Evolutionary conservation across 2,888 invertebrate species (phyloP).

Genomic region (Phortica okadai): DNA sequence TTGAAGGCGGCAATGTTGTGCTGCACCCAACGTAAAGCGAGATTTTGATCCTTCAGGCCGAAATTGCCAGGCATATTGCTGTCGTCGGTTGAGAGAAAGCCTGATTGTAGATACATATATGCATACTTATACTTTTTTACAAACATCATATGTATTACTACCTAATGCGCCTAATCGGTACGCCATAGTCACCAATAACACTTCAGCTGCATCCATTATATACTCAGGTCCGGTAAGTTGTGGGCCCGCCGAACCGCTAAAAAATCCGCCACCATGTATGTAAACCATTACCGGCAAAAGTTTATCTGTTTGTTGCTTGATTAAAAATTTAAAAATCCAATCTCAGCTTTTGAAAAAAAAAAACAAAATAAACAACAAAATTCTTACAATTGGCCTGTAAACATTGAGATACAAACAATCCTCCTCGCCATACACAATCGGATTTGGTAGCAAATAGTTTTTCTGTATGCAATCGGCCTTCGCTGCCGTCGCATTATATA

Average conservation of each 20-base stretch:
- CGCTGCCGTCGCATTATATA: constrained; percentile 71
- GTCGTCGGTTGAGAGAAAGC: constrained; percentile 77
- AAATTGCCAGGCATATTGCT: constrained; percentile 77
- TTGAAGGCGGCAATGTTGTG: constrained; percentile 76
- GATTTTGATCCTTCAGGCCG: constrained; percentile 78
- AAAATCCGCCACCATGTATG: constrained; percentile 78
- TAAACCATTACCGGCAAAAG: constrained; percentile 78
- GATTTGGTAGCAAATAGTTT: constrained; percentile 75
- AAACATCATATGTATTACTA: constrained; percentile 40
- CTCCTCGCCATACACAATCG: constrained; percentile 76
- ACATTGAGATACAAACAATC: constrained; percentile 79
- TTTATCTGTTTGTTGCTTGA: neutral
- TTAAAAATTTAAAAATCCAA: neutral
- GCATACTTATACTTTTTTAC: neutral
- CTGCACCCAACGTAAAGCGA: constrained; percentile 77
- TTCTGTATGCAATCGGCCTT: constrained; percentile 77
- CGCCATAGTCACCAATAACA: constrained; percentile 77
- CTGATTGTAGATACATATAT: constrained; percentile 52
- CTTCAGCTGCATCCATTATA: constrained; percentile 77
- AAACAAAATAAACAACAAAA: neutral
- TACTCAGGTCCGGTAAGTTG: constrained; percentile 77
- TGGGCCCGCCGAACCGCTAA: constrained; percentile 77
- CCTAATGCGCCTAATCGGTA: constrained; percentile 76
- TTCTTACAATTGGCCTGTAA: constrained; percentile 73
- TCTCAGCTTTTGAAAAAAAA: neutral